A percentile compares a stretch with the other conserved stretches of the same genome.
These are phyloP conservation scores for Cryptus viduatorius DNA, from an alignment of 2,888 invertebrate species.

Conservation along the genomic window DNA sequence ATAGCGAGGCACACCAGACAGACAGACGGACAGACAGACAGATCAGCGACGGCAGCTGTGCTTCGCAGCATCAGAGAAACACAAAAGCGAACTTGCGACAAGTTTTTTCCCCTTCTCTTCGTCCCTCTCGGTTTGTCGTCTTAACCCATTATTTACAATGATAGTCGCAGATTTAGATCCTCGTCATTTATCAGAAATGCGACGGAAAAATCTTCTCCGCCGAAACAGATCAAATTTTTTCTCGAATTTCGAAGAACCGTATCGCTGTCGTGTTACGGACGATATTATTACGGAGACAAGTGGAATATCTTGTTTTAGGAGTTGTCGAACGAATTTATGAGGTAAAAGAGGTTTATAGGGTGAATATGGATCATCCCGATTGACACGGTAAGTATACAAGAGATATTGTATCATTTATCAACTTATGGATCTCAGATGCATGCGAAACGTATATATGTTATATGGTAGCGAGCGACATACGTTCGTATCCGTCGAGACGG, in stretches of 20 bases:
- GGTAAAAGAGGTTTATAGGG: too few species aligned
- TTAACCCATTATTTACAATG: neutral
- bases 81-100: neutral
- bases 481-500: too few species aligned
- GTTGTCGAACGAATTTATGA: too few species aligned
- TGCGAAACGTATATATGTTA: neutral
- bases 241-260: neutral
- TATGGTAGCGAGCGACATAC: too few species aligned
- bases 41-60: conserved; percentile 20
- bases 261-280: neutral
- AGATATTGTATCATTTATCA: too few species aligned
- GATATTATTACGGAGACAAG: neutral
- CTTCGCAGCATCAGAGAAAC: conserved; percentile 32
- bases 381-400: too few species aligned
- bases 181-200: conserved; percentile 20
- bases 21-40: neutral
- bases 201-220: neutral
- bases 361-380: too few species aligned
- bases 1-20: conserved; percentile 34
- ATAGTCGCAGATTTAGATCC: conserved; percentile 8
- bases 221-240: neutral
- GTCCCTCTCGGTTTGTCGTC: neutral
- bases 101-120: conserved; percentile 24
- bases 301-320: too few species aligned
- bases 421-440: neutral